Evolutionary conservation across 2,888 invertebrate genomes (phyloP).

Genomic region (Ferrisia virgata): DNA sequence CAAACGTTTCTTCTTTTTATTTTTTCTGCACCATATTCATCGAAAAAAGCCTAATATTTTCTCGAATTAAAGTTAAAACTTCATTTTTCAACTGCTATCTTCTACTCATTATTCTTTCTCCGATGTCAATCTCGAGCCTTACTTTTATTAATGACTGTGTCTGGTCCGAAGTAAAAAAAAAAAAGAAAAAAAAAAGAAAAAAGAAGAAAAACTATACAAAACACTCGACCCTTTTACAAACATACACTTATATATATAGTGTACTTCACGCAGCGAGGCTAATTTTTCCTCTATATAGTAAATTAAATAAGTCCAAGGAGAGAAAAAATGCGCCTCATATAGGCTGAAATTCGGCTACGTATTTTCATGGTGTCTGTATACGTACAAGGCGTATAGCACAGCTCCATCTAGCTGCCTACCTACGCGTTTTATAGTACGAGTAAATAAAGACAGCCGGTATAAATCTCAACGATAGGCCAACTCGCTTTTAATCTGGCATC

Average conservation of each 20-base stretch:
- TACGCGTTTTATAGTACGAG: background rate
- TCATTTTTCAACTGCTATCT: conserved; percentile 22
- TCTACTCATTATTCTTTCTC: conserved; percentile 19
- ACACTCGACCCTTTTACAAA: background rate
- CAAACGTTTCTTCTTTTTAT: conserved; percentile 1
- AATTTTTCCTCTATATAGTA: background rate
- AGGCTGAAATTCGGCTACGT: background rate
- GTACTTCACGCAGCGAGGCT: background rate
- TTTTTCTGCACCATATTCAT: background rate
- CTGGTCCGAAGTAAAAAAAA: background rate
- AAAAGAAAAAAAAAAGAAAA: background rate
- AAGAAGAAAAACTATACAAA: background rate
- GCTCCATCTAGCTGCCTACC: background rate
- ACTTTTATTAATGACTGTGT: conserved; percentile 2
- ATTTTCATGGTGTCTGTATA: too few relatives aligned
- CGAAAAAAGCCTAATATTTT: background rate
- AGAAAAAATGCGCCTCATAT: background rate
- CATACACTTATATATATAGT: background rate
- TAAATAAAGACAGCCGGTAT: conserved; percentile 13
- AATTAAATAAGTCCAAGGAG: background rate
- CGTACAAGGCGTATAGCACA: background rate
- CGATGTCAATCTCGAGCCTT: conserved; percentile 23
- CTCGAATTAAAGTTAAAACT: conserved; percentile 18
- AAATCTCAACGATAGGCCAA: conserved; percentile 7
- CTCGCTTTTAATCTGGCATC: background rate